Evolutionary conservation across 2,888 invertebrate species (phyloP), one percentile per base, ranked within the genome.

Genomic region (Euzetes globulus): DNA sequence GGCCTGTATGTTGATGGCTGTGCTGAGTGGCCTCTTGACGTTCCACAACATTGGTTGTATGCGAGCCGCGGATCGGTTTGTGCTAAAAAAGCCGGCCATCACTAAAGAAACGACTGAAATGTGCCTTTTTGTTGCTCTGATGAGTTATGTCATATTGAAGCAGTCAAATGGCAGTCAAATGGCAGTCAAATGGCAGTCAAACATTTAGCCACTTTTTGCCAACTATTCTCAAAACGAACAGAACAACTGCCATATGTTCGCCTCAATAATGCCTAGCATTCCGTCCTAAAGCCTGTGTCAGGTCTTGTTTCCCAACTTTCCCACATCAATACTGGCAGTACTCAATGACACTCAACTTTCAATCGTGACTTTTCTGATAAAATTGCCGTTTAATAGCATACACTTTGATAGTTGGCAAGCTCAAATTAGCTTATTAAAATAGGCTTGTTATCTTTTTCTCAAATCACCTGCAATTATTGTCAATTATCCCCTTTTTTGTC

Each of bases 11-110:
- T 45, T 45, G 27, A 50, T 71, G 45, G n/a, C 71, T 71, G 19
- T 68, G 33, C 41, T 41, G 68, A 68, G 68, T 68, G 68, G 68
- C 68, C 68, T 68, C 50, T 71, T 71, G 19, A 55, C 52, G 71
- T 71, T 71, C 41, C 71, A 71, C 52, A 71, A 71, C 71, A 71
- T 71, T 71, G 71, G 71, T 50, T 71, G 33, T 47, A 50, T 55
- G 19, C 50, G 71, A 71, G 71, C 71, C 71, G 71, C 60, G 41
- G 71, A 71, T 71, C 71, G 71, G 71, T 71, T 55, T 29, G 47
- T 55, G 65, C n/a, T 29, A 52, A 41, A 68, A 65, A 41, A n/a
- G 68, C 68, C 68, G 68, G 68, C 41, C 68, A 68, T 45, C 68
- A 37, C 41, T 68, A 68, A 63, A 19, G 68, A 68, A 68, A 68